Evolutionary conservation across 2,888 invertebrate genomes (phyloP), one percentile per base, ranked within the genome.

Genomic region (Acanthoscelides obtectus): DNA sequence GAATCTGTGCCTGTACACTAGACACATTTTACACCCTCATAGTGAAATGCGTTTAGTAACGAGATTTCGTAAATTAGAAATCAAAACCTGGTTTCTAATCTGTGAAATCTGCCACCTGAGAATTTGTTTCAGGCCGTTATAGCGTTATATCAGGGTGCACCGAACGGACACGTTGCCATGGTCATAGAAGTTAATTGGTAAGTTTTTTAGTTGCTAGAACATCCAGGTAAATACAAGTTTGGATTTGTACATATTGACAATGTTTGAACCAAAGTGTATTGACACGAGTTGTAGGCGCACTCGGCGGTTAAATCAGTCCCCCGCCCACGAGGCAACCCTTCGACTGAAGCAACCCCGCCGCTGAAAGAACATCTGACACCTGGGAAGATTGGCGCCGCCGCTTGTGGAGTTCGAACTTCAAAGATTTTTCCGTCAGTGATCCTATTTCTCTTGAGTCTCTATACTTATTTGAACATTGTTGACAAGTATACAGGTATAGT

Each of bases 81-180:
- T 72, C 71, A 65, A 22, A 69, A 68, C 67, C 72, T 69, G 73
- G 73, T 76, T 78, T 78, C 75, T 76, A 77, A 75, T 77, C 73
- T 75, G 75, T 76, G 76, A 77, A 79, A 78, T 78, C 80, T 80
- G 80, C 86, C 86, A 88, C 89, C 89, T 89, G 89, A 89, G 88
- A 88, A 87, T 89, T 88, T 89, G 89, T 89, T 89, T 87, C 88
- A 89, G 89, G 87, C 86, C 83, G 82, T 78, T 85, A 85, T 84
- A 81, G 79, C 80, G 45, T 6, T 45, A 80, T 80, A 80, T 81
- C 81, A 83, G 80, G 83, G 81, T 81, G 76, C 79, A 76, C 77
- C 79, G 78, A 74, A 70, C 76, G 79, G 80, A 78, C 76, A 77
- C 75, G 76, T 66, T 71, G 73, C 77, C 77, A 67, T 70, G 71